phyloP scores from a whole-genome alignment of 2,888 invertebrate genomes.

The Julus scandinavius region DNA sequence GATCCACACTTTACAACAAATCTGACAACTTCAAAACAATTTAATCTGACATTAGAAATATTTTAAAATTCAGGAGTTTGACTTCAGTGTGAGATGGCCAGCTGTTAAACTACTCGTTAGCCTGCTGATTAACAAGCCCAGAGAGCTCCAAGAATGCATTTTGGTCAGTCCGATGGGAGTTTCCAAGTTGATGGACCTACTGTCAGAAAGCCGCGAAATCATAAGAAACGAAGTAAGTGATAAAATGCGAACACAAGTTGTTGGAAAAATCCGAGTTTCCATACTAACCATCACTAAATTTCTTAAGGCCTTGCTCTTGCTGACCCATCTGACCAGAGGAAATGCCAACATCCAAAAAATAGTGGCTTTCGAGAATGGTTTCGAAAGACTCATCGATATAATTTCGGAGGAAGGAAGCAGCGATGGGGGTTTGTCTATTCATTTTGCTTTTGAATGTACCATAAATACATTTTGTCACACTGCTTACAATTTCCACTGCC shows the following conservation, averaged over 20 bases:
- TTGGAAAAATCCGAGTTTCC: background rate
- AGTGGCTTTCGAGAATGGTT: constrained; percentile 98
- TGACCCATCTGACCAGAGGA: constrained; percentile 91
- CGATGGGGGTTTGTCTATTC: constrained; percentile 77
- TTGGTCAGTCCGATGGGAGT: constrained; percentile 82
- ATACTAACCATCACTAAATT: background rate
- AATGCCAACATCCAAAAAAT: constrained; percentile 99
- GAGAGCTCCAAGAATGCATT: constrained; percentile 69
- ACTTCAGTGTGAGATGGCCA: constrained; percentile 91
- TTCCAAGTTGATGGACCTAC: constrained; percentile 95
- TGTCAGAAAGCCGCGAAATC: constrained; percentile 93
- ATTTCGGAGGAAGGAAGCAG: constrained; percentile 90
- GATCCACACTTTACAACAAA: too few species aligned
- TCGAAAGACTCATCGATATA: constrained; percentile 93
- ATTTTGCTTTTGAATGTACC: background rate
- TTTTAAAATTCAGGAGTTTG: constrained; percentile 78
- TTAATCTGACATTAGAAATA: background rate
- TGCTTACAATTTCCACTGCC: too few species aligned
- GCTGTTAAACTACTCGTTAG: constrained; percentile 89
- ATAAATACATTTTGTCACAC: constrained; percentile 6
- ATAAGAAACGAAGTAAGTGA: constrained; percentile 86
- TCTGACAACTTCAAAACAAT: too few species aligned
- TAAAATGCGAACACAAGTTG: background rate
- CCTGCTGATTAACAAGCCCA: constrained; percentile 81
- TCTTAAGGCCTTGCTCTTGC: constrained; percentile 78